Conservation (phyloP, 2,888 invertebrate genomes). For the Elysia crispata region DNA sequence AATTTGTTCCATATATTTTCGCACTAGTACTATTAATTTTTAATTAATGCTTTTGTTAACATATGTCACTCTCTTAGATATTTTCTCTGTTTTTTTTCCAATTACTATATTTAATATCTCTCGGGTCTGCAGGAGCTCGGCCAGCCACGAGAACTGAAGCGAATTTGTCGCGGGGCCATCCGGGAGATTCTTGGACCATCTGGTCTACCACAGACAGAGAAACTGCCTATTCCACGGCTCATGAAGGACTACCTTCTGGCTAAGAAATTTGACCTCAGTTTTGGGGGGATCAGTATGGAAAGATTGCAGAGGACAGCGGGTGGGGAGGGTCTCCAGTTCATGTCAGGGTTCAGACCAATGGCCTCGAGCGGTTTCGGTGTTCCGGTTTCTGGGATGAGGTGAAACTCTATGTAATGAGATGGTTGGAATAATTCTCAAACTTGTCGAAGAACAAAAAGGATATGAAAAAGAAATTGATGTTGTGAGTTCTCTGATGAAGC, state of each 20-base stretch:
- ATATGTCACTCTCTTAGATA: too few species aligned
- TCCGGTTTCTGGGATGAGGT: conserved; percentile 26
- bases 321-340: background rate
- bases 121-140: conserved; percentile 41
- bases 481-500: too few species aligned
- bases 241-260: conserved; percentile 48
- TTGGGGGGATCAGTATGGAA: background rate
- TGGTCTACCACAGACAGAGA: conserved; percentile 24
- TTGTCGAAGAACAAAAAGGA: too few species aligned
- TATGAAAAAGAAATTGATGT: too few species aligned
- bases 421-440: conserved; percentile 42
- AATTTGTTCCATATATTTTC: too few species aligned
- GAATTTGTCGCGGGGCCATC: conserved; percentile 47
- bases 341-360: background rate
- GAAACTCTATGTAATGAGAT: conserved; percentile 39
- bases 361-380: conserved; percentile 19
- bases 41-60: too few species aligned
- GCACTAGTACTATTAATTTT: too few species aligned
- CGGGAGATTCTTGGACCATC: conserved; percentile 35
- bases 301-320: background rate
- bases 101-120: too few species aligned
- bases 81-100: too few species aligned
- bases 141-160: conserved; percentile 40
- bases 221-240: conserved; percentile 43
- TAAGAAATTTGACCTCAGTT: conserved; percentile 40